Base-by-base conservation (phyloP, 37 sponge, comb jelly and placozoan genomes). In the Mnemiopsis leidyi region DNA sequence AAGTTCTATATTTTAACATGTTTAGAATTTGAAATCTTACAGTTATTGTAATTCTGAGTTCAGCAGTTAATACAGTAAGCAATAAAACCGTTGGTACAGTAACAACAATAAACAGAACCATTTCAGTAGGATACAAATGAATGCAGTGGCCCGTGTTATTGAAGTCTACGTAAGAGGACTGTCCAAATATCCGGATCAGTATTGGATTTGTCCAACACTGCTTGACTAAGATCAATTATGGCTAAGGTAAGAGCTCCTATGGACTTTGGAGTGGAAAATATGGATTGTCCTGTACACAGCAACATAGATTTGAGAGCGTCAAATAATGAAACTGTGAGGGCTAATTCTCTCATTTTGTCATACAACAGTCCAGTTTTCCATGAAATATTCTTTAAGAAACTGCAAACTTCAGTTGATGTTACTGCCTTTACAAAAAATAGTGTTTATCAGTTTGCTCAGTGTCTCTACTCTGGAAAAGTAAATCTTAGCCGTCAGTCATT, bases 261-360 rank as follows among this genome's bases (percentile, higher is more conserved):
- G 35, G 82, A 79, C 36, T 79, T 79, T 79, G 82, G 82, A 18
- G 36, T 79, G 2, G 82, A 79, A 34, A 32, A 79, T 35, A 13
- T 79, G 23, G 36, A 36, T 7, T 32, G 37, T 29, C 82, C 82
- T 29, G 37, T 79, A 33, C 82, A 79, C 82, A 79, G 34, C 21
- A 79, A 79, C 36, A 79, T 79, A 23, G 37, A 32, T 3, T 7
- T 79, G 3, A 35, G 3, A 16, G 37, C 34, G 29, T 34, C 36
- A 5, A 36, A 30, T 9, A 35, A 29, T 48, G 21, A 32, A 36
- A 32, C 21, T 35, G 21, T 79, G 23, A 79, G 21, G 21, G 82
- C 38, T 7, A 79, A 79, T 32, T 36, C 37, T 20, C 23, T 79
- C 23, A 35, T 79, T 32, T 21, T 79, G 36, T 79, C 37, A 7